These are phyloP conservation scores for Cremastinae sp. DNA, from an alignment of 2,888 invertebrate genomes.

Conservation along the genomic window DNA sequence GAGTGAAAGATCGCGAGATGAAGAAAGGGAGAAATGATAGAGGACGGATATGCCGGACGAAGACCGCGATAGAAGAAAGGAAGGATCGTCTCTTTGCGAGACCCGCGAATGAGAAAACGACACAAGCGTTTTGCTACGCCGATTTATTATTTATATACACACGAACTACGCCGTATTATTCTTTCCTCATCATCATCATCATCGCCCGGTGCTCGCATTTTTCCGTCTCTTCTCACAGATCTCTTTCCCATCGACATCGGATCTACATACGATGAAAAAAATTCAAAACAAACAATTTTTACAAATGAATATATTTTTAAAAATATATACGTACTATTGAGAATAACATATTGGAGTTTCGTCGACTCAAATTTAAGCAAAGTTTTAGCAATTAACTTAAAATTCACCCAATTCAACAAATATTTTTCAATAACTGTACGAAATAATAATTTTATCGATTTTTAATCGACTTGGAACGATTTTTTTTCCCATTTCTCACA, in stretches of 20 bases:
- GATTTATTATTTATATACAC: slow-evolving; percentile 32
- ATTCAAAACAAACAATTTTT: not conserved
- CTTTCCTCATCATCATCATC: slow-evolving; percentile 49
- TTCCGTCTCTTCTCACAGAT: slow-evolving; percentile 4
- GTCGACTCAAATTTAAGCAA: too few species aligned
- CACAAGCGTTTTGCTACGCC: slow-evolving; percentile 9
- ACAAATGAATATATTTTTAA: not conserved
- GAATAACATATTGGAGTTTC: too few species aligned
- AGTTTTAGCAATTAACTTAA: too few species aligned
- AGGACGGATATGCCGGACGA: slow-evolving; percentile 5
- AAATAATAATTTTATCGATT: too few species aligned
- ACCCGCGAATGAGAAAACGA: slow-evolving; percentile 37
- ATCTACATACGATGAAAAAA: slow-evolving; percentile 11
- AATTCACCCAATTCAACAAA: too few species aligned
- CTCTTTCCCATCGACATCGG: slow-evolving; percentile 29
- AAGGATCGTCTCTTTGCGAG: not conserved
- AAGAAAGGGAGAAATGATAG: slow-evolving; percentile 29
- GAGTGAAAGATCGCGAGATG: slow-evolving; percentile 62
- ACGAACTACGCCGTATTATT: not conserved
- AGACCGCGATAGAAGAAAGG: slow-evolving; percentile 10
- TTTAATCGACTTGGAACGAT: not conserved
- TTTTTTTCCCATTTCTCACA: not conserved
- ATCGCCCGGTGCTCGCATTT: slow-evolving; percentile 16
- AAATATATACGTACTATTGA: too few species aligned
- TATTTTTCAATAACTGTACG: too few species aligned